Percentiles rank a stretch among this genome's conserved stretches.
phyloP scores from a whole-genome alignment of 2,888 invertebrate species.

The Seladonia tumulorum region DNA sequence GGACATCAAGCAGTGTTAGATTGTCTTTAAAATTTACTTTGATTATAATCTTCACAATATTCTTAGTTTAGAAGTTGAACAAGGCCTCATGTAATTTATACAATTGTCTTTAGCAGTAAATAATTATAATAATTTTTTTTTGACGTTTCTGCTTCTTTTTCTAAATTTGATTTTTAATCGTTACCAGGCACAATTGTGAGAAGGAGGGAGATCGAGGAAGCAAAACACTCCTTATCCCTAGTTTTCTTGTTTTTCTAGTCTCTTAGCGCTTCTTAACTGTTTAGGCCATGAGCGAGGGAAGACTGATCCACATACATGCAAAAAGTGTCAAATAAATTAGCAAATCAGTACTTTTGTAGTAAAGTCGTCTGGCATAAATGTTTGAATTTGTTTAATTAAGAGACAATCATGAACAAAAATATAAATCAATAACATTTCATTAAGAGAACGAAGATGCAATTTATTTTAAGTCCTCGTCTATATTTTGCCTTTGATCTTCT shows the following conservation, averaged over 20 bases:
- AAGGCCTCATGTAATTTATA: background rate
- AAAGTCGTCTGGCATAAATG: background rate
- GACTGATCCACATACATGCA: background rate
- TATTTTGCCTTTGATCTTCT: background rate
- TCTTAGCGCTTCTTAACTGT: constrained; percentile 6
- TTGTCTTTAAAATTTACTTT: background rate
- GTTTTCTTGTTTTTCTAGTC: background rate
- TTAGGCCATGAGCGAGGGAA: background rate
- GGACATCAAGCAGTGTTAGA: background rate
- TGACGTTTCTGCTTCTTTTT: background rate
- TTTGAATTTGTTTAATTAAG: background rate
- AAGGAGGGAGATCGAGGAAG: background rate
- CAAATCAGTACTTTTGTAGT: background rate
- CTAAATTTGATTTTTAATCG: background rate
- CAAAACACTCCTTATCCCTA: background rate
- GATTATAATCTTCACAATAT: no score
- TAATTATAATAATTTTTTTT: background rate
- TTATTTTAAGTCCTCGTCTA: background rate
- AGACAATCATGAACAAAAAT: background rate
- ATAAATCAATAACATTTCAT: background rate
- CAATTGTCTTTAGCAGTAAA: background rate
- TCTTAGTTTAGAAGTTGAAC: background rate
- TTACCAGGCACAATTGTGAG: background rate
- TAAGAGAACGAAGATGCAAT: background rate
- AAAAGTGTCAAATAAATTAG: background rate